Evolutionary conservation across 2,888 invertebrate genomes (phyloP), one percentile per base, ranked within the genome.

Genomic region (Argyra leucocephala): DNA sequence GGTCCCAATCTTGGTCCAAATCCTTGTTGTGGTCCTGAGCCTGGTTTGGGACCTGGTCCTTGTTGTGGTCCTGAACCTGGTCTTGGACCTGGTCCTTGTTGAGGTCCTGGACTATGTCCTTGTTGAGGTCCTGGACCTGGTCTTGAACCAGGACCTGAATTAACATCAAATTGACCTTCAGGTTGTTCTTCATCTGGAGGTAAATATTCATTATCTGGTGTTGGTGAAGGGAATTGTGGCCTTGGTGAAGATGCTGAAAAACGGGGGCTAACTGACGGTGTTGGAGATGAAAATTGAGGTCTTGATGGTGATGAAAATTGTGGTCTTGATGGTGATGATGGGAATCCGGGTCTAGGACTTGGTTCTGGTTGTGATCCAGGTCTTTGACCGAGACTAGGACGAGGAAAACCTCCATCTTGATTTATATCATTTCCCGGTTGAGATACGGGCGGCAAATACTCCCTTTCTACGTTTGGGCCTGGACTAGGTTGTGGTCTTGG

Each of bases 401-500:
- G 3, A 23, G 63, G 63, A 21, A 48, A 48, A 48, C 7, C 18
- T 48, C 48, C 48, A 48, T 18, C 18, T 48, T 48, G 48, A n/a
- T n/a, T 15, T 1, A 48, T 48, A 12, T 48, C 48, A 5, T 48
- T 48, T 18, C 21, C 26, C 4, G 58, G 24, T 64, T 64, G 59
- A 23, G 64, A 26, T 64, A 58, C 57, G 21, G 60, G 60, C 60
- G 60, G 59, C 60, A 59, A 59, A 22, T 26, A 48, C 18, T 48
- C 48, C 18, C 48, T 48, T 48, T 48, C 48, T 48, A 48, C 48
- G 18, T 48, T 48, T 6, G 48, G n/a, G 5, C 48, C 60, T 22
- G 65, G 48, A 21, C 64, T 57, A 10, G 68, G 68, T 57, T 68
- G 61, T 18, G 62, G 48, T 48, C n/a, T 62, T 9, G 66, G 66